These are phyloP conservation scores for Sebastes kiyomatsui DNA, from an alignment of 2,797 vertebrate genomes.

Conservation along the genomic window DNA sequence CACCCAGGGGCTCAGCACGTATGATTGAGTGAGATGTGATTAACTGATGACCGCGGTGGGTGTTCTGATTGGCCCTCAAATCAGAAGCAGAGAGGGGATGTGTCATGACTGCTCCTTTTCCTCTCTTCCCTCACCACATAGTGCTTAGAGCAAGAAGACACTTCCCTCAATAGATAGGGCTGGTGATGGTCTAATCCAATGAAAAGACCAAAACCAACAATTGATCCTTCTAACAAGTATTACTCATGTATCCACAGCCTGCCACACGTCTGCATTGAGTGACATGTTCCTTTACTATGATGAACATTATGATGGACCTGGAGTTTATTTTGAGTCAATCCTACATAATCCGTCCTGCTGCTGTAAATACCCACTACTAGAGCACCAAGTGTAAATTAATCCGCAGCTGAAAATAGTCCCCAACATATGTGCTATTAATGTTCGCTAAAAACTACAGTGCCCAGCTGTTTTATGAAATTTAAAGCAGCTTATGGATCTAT, in stretches of 20 bases:
- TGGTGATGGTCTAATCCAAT: neutral
- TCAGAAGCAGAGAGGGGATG: slow-evolving; percentile 40
- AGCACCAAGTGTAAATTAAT: neutral
- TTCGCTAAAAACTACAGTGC: neutral
- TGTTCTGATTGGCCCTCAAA: slow-evolving; percentile 68
- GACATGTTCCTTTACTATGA: neutral
- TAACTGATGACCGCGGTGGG: slow-evolving; percentile 59
- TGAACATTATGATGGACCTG: neutral
- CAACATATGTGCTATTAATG: neutral
- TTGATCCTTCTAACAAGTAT: neutral
- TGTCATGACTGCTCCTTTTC: slow-evolving; percentile 28
- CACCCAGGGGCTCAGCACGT: slow-evolving; percentile 37
- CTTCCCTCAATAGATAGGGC: neutral
- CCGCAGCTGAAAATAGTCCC: neutral
- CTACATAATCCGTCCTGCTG: neutral
- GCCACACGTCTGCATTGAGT: neutral
- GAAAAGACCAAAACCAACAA: neutral
- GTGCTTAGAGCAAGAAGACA: slow-evolving; percentile 1
- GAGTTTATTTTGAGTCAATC: neutral
- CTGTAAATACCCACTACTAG: neutral
- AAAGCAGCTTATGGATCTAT: neutral
- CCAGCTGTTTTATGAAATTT: neutral
- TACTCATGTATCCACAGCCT: neutral
- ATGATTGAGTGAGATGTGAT: slow-evolving; percentile 66
- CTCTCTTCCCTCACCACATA: slow-evolving; percentile 4